Percentiles rank a stretch among this genome's conserved stretches.
These are phyloP conservation scores for Diadromus collaris DNA, from an alignment of 2,888 invertebrate species.

Conservation along the genomic window DNA sequence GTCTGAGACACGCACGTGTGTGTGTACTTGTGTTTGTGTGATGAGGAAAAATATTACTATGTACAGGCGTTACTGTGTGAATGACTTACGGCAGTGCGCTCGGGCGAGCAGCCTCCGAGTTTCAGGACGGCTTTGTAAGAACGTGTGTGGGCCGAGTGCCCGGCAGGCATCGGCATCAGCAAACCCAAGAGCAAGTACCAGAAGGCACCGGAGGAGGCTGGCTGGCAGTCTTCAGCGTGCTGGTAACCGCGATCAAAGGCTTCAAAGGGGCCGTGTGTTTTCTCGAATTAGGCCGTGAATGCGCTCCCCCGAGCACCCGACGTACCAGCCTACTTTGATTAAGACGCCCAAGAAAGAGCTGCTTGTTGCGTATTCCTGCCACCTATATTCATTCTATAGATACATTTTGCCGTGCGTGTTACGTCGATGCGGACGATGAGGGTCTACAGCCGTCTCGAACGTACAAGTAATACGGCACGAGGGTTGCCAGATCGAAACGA, in stretches of 20 bases:
- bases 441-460: background rate
- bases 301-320: slow-evolving; percentile 46
- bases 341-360: slow-evolving; percentile 73
- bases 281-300: slow-evolving; percentile 78
- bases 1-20: slow-evolving; percentile 23
- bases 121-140: slow-evolving; percentile 42
- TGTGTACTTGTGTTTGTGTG: too few species aligned
- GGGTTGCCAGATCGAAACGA: too few species aligned
- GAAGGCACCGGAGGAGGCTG: slow-evolving; percentile 43
- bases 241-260: slow-evolving; percentile 61
- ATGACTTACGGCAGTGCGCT: slow-evolving; percentile 62
- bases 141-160: slow-evolving; percentile 41
- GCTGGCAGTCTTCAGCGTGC: slow-evolving; percentile 47
- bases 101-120: slow-evolving; percentile 45
- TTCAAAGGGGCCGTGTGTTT: slow-evolving; percentile 74
- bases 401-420: background rate
- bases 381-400: slow-evolving; percentile 11
- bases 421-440: background rate
- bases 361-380: slow-evolving; percentile 70
- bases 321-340: slow-evolving; percentile 72
- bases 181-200: slow-evolving; percentile 32
- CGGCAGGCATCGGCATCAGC: slow-evolving; percentile 27
- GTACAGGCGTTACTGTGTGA: slow-evolving; percentile 58
- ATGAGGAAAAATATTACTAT: slow-evolving; percentile 13
- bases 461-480: background rate